Evolutionary conservation across 2,113 vertebrate genomes (phyloP).

Genomic region (Anoplopoma fimbria): DNA sequence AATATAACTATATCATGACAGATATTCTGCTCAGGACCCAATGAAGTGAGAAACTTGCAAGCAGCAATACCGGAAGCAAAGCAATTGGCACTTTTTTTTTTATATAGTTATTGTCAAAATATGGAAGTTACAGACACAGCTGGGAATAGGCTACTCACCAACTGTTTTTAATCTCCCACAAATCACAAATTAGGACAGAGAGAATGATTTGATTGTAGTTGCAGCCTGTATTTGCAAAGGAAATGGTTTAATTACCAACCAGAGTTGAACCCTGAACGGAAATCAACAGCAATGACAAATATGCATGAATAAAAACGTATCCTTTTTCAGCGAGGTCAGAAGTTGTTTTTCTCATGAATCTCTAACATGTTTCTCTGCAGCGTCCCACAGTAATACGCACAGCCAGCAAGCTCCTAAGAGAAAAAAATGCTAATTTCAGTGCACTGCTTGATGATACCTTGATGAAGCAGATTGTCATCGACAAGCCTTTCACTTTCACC

Average conservation of each 20-base stretch:
- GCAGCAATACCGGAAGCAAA: not conserved
- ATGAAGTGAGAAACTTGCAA: not conserved
- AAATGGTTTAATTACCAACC: not conserved
- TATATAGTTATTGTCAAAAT: not conserved
- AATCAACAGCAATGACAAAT: not conserved
- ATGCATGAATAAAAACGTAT: slow-evolving; percentile 5
- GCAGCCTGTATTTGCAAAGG: not conserved
- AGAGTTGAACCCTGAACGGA: not conserved
- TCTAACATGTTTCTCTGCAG: not conserved
- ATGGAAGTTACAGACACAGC: not conserved
- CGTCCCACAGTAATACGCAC: not conserved
- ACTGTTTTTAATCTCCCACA: not conserved
- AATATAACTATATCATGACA: too few relatives aligned
- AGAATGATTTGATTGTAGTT: not conserved
- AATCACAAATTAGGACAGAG: not conserved
- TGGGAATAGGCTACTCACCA: not conserved
- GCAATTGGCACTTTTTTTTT: not conserved
- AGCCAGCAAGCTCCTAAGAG: slow-evolving; percentile 12
- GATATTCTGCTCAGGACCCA: too few relatives aligned
- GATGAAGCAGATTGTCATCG: slow-evolving; percentile 11
- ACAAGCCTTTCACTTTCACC: slow-evolving; percentile 2
- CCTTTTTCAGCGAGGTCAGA: slow-evolving; percentile 21
- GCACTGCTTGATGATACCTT: slow-evolving; percentile 3
- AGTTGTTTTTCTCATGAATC: slow-evolving; percentile 46
- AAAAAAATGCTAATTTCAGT: slow-evolving; percentile 34